These are phyloP conservation scores for Lycia hirtaria DNA, from an alignment of 2,888 invertebrate species.

Conservation along the genomic window DNA sequence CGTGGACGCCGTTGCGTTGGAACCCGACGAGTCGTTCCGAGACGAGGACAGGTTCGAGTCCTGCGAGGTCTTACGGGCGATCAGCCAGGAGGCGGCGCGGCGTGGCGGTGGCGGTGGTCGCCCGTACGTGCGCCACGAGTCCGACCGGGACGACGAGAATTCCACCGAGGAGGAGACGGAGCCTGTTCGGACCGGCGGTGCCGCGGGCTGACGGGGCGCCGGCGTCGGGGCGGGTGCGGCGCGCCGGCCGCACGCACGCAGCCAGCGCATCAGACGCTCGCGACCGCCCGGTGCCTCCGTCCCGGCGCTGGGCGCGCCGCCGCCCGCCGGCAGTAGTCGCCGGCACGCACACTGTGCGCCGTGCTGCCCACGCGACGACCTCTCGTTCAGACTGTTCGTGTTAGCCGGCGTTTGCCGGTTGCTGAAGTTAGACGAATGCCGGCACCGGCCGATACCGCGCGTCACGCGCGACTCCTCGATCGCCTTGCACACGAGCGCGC, in stretches of 20 bases:
- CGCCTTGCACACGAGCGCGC: constrained; percentile 97
- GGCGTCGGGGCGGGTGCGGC: constrained; percentile 50
- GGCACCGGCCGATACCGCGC: constrained; percentile 93
- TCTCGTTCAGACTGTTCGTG: constrained; percentile 91
- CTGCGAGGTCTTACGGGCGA: constrained; percentile 96
- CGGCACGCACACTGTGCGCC: constrained; percentile 86
- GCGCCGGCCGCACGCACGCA: constrained; percentile 66
- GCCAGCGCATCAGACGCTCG: constrained; percentile 72
- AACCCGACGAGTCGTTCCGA: constrained; percentile 95
- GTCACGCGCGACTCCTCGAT: constrained; percentile 97
- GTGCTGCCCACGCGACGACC: constrained; percentile 89
- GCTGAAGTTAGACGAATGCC: constrained; percentile 94
- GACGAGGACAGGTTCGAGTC: constrained; percentile 96
- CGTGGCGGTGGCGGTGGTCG: constrained; percentile 93
- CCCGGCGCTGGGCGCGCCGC: constrained; percentile 86
- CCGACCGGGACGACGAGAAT: constrained; percentile 94
- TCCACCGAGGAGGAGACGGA: constrained; percentile 95
- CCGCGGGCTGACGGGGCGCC: constrained; percentile 62
- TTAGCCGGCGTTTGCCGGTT: constrained; percentile 95
- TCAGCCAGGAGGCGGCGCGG: constrained; percentile 94
- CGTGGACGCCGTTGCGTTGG: constrained; percentile 94
- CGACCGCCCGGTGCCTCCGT: constrained; percentile 67
- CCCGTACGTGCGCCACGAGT: constrained; percentile 93
- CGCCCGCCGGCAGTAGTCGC: constrained; percentile 89
- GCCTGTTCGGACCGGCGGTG: constrained; percentile 87